Evolutionary conservation across 2,888 invertebrate genomes (phyloP).

Genomic region (Strigamia transsilvanica): DNA sequence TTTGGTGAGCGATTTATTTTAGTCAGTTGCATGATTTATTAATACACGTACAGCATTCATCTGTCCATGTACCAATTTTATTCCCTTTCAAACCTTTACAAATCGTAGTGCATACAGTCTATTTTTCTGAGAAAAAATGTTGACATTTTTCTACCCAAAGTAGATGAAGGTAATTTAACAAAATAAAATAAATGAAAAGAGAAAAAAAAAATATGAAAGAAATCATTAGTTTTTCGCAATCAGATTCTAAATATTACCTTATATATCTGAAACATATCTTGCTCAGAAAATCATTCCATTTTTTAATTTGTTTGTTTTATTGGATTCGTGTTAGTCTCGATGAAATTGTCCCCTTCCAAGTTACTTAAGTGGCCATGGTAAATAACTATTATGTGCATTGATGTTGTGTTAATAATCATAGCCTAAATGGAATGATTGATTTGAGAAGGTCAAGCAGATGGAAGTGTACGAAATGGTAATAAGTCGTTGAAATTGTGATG

Average conservation of each 20-base stretch:
- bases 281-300: conserved; percentile 55
- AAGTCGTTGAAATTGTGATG: conserved; percentile 13
- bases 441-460: conserved; percentile 11
- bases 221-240: conserved; percentile 33
- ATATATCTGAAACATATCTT: conserved; percentile 55
- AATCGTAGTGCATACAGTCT: conserved; percentile 50
- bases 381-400: conserved; percentile 45
- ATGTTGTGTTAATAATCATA: conserved; percentile 46
- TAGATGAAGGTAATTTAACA: conserved; percentile 23
- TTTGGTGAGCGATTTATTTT: conserved; percentile 38
- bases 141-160: conserved; percentile 53
- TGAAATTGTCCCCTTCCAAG: conserved; percentile 35
- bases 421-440: conserved; percentile 24
- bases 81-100: conserved; percentile 33
- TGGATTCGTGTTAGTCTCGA: conserved; percentile 26
- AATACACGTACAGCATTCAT: conserved; percentile 34
- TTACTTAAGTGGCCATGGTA: conserved; percentile 48
- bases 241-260: conserved; percentile 50
- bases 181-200: conserved; percentile 13
- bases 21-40: conserved; percentile 45
- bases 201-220: conserved; percentile 35
- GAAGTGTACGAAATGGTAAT: conserved; percentile 5
- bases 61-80: conserved; percentile 50
- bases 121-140: conserved; percentile 53
- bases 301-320: conserved; percentile 51